Conservation (phyloP, 2,888 invertebrate species). For the Agrilus mali region DNA sequence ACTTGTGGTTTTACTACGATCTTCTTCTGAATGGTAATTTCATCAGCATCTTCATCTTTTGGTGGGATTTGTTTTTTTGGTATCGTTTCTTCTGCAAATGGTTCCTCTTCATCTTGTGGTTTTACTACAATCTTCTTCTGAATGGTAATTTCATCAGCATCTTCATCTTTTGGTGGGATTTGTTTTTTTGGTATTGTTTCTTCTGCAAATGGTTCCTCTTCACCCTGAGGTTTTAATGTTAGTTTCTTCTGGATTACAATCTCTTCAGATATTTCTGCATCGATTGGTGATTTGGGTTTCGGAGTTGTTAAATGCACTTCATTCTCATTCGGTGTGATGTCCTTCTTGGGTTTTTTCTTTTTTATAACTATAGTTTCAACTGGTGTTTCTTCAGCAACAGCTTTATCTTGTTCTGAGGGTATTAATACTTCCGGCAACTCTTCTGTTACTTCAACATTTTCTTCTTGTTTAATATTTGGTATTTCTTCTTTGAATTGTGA, state of each 20-base stretch:
- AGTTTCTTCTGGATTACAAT: conserved; percentile 56
- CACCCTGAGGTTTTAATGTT: no score
- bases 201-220: no score
- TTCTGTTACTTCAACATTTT: conserved; percentile 18
- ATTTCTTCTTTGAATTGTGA: conserved; percentile 9
- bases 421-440: conserved; percentile 5
- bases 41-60: no score
- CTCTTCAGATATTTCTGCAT: conserved; percentile 38
- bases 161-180: no score
- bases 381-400: conserved; percentile 20
- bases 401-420: conserved; percentile 1
- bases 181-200: no score
- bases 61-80: conserved; percentile 15
- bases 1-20: no score
- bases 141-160: conserved; percentile 47
- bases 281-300: conserved; percentile 6
- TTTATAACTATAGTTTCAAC: conserved; percentile 20
- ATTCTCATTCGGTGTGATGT: conserved; percentile 15
- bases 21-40: no score
- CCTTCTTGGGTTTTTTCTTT: conserved; percentile 24
- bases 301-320: conserved; percentile 9
- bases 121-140: conserved; percentile 35
- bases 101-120: conserved; percentile 1
- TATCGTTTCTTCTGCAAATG: conserved; percentile 8
- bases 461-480: conserved; percentile 22